Base-by-base conservation (phyloP, 1,140 invertebrate species). In the Formica exsecta region DNA sequence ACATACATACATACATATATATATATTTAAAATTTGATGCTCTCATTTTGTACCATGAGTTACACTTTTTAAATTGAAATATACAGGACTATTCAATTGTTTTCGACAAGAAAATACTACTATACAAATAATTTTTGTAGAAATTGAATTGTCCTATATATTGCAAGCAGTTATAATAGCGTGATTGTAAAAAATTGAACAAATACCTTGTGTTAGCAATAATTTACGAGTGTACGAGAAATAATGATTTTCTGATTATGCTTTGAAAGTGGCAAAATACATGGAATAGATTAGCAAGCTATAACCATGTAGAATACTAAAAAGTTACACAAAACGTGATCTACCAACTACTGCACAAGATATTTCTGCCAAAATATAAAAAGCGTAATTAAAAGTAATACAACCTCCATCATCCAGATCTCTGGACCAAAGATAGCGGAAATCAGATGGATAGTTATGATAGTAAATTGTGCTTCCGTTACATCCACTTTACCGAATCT, bases 401-500 rank as follows among this genome's bases (percentile, higher is more conserved):
- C 95, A 96, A 99, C 98, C 96, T 97, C 96, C 81, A 96, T 96
- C 88, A 97, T 96, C 99, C 99, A 99, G 87, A 99, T 96, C 85
- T 95, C 95, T 32, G 98, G 96, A 8, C 99, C 99, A 93, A 99
- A 98, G 41, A 97, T 95, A 8, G 98, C 97, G 48, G 98, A 98
- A 66, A 98, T 95, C 29, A 99, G 89, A 92, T 99, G 98, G 89
- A 99, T 98, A 62, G 94, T 92, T 81, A 99, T 99, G 76, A 99
- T 98, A 4, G 97, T 97, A 94, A 98, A 97, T 95, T 99, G 99
- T 13, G 98, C 98, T 96, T 99, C 99, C 0, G 99, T 99, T 1
- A 99, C 99, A 96, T 99, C 99, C 92, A 99, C 96, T 95, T 97
- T 97, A 65, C 98, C 98, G 96, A 99, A 99, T 87, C 97, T 97